Percentiles rank a stretch among this genome's conserved stretches.
Conservation (phyloP, 2,797 vertebrate genomes). For the Rhinoraja longicauda region DNA sequence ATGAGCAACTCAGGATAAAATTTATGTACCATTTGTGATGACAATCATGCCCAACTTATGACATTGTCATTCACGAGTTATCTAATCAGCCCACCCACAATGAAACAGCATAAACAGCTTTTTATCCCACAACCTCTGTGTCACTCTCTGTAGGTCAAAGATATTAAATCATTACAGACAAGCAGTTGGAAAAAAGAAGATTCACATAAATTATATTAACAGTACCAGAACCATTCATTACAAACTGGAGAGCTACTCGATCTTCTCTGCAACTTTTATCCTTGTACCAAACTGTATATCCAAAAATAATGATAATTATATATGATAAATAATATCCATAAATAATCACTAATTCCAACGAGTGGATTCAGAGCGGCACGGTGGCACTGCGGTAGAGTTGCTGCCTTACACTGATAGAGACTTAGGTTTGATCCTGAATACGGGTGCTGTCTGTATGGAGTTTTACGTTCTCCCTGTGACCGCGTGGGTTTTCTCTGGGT, state of each 20-base stretch:
- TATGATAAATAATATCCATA: too few species aligned
- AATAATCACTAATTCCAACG: not conserved
- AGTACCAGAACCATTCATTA: not conserved
- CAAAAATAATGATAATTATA: not conserved
- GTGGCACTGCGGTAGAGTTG: too few species aligned
- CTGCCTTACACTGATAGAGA: too few species aligned
- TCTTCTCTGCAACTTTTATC: conserved; percentile 3
- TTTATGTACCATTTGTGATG: conserved; percentile 5
- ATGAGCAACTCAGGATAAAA: not conserved
- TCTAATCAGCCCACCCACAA: not conserved
- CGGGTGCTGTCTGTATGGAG: too few species aligned
- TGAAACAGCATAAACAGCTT: conserved; percentile 9
- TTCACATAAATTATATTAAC: conserved; percentile 25
- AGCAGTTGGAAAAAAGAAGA: not conserved
- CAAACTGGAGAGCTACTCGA: not conserved
- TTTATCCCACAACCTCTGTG: not conserved
- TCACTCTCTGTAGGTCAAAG: not conserved
- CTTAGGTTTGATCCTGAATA: too few species aligned
- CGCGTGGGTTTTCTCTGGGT: too few species aligned
- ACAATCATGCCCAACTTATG: not conserved
- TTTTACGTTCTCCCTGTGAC: too few species aligned
- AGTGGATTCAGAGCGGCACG: too few species aligned
- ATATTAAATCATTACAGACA: conserved; percentile 30
- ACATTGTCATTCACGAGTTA: conserved; percentile 15
- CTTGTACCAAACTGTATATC: conserved; percentile 7